Evolutionary conservation across 1,140 invertebrate species (phyloP).

Genomic region (Heliconius congener): DNA sequence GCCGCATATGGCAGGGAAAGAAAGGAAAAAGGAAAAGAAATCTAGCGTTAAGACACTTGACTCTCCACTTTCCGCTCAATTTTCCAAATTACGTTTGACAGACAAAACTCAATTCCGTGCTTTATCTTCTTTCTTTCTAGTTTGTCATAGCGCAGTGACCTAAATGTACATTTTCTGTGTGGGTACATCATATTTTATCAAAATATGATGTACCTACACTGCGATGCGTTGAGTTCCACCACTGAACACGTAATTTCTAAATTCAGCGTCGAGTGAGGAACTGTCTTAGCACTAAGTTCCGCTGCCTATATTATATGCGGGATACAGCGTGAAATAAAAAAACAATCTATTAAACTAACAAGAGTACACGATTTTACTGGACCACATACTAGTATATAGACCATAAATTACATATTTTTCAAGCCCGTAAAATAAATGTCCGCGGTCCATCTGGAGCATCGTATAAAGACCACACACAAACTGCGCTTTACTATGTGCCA

Average conservation of each 20-base stretch:
- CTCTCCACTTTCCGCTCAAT: too few relatives aligned
- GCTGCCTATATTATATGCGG: background rate
- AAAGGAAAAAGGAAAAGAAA: too few relatives aligned
- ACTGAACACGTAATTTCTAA: background rate
- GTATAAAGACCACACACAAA: conserved; percentile 2
- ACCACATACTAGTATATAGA: background rate
- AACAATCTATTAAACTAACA: background rate
- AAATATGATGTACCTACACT: too few relatives aligned
- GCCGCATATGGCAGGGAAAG: too few relatives aligned
- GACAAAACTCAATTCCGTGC: too few relatives aligned
- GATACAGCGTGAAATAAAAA: background rate
- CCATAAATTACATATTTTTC: conserved; percentile 1
- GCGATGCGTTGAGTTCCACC: background rate
- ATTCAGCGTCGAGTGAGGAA: too few relatives aligned
- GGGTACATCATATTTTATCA: too few relatives aligned
- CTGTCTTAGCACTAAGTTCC: background rate
- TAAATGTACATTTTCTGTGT: too few relatives aligned
- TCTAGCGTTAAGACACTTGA: too few relatives aligned
- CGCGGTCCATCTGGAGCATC: conserved; percentile 4
- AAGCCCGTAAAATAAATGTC: background rate
- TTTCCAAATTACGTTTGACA: too few relatives aligned
- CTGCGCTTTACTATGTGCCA: background rate
- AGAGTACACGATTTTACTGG: background rate
- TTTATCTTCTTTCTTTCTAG: too few relatives aligned
- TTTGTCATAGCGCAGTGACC: too few relatives aligned